phyloP scores from a whole-genome alignment of 2,888 invertebrate genomes.

The Graphium colonna region DNA sequence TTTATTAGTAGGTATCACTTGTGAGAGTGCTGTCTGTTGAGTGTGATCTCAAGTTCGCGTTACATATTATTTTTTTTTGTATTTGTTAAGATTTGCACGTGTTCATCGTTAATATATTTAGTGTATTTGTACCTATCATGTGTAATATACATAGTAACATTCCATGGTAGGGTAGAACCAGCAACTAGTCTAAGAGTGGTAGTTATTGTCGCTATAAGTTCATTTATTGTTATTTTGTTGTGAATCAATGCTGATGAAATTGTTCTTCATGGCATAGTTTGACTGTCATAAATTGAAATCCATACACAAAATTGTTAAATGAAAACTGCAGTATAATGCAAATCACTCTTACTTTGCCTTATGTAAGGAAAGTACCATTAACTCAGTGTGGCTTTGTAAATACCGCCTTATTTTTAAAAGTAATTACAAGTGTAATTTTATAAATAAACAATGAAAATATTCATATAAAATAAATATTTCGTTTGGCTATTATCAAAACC shows the following conservation, averaged over 20 bases:
- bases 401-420: constrained; percentile 45
- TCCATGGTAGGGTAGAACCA: constrained; percentile 64
- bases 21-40: constrained; percentile 59
- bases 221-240: constrained; percentile 39
- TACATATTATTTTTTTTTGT: constrained; percentile 42
- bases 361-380: constrained; percentile 46
- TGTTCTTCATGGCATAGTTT: constrained; percentile 41
- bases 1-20: constrained; percentile 68
- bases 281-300: constrained; percentile 65
- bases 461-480: constrained; percentile 30
- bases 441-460: constrained; percentile 45
- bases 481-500: constrained; percentile 27
- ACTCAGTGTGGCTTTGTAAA: constrained; percentile 54
- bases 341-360: constrained; percentile 33
- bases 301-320: constrained; percentile 42
- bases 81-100: constrained; percentile 50
- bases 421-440: constrained; percentile 37
- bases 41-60: constrained; percentile 70
- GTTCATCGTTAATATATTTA: constrained; percentile 56
- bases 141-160: constrained; percentile 51
- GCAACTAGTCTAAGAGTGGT: constrained; percentile 70
- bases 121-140: constrained; percentile 53
- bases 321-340: constrained; percentile 32
- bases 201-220: constrained; percentile 46
- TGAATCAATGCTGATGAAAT: constrained; percentile 26